Conservation (phyloP, 2,797 vertebrate species). For the Kryptopterus vitreolus region DNA sequence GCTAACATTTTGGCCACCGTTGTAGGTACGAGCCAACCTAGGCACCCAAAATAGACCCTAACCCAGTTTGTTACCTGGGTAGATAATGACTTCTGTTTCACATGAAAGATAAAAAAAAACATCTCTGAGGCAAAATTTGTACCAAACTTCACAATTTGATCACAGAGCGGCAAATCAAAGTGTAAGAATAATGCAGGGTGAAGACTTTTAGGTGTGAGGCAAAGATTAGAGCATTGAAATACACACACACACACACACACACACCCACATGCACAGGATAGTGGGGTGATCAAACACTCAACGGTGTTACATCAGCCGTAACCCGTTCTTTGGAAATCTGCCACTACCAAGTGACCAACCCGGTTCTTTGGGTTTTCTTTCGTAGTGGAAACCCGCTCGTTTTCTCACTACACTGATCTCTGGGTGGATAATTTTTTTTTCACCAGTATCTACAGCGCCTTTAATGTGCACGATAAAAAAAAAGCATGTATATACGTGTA, state of each 20-base stretch:
- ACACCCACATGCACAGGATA: not conserved
- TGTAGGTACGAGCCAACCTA: not conserved
- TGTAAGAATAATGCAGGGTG: too few species aligned
- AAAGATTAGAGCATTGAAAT: too few species aligned
- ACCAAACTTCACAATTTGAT: too few species aligned
- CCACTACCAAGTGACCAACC: not conserved
- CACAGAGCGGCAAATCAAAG: too few species aligned
- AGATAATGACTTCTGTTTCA: not conserved
- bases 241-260: too few species aligned
- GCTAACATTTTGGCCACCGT: not conserved
- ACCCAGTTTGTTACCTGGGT: not conserved
- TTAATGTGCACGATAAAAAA: too few species aligned
- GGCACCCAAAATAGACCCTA: not conserved
- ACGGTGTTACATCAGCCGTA: slow-evolving; percentile 24
- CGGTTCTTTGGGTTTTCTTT: not conserved
- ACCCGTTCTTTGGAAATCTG: not conserved
- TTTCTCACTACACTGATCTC: not conserved
- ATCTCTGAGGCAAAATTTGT: not conserved
- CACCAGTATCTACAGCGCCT: not conserved
- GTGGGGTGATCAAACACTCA: not conserved
- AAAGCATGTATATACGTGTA: too few species aligned
- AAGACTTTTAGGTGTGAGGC: too few species aligned
- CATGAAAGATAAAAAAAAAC: not conserved
- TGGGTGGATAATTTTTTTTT: too few species aligned
- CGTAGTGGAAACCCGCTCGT: not conserved